Evolutionary conservation across 1,140 invertebrate species (phyloP).

Genomic region (Cephus cinctus): DNA sequence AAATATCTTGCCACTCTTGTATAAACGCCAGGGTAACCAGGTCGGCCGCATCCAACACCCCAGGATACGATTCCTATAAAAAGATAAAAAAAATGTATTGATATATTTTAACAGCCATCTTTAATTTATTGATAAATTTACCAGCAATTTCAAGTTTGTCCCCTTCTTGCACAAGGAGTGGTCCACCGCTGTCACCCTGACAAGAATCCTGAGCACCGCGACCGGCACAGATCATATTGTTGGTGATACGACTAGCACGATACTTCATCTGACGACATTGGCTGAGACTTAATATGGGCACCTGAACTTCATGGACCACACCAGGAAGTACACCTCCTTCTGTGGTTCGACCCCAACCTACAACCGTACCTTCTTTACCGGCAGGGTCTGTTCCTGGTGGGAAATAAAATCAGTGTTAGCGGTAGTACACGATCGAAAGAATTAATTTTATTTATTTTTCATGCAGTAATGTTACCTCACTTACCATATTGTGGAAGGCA

Average conservation of each 20-base stretch:
- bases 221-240: slow-evolving; percentile 79
- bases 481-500: slow-evolving; percentile 71
- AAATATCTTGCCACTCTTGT: slow-evolving; percentile 68
- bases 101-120: too few relatives aligned
- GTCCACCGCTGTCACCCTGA: slow-evolving; percentile 82
- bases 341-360: slow-evolving; percentile 81
- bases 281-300: slow-evolving; percentile 75
- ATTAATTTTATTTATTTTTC: background rate
- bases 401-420: background rate
- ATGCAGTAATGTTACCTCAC: slow-evolving; percentile 21
- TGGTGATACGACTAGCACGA: slow-evolving; percentile 73
- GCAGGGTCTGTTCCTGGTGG: slow-evolving; percentile 66
- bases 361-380: slow-evolving; percentile 71
- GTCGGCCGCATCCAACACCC: slow-evolving; percentile 67
- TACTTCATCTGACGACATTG: slow-evolving; percentile 83
- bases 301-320: slow-evolving; percentile 78
- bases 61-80: slow-evolving; percentile 57
- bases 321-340: slow-evolving; percentile 79
- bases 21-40: slow-evolving; percentile 69
- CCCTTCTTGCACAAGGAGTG: slow-evolving; percentile 69
- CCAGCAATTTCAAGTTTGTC: slow-evolving; percentile 76
- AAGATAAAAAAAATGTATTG: too few relatives aligned
- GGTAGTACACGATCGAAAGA: background rate
- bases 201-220: slow-evolving; percentile 79
- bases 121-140: too few relatives aligned